Evolutionary conservation across 2,113 vertebrate species (phyloP).

Genomic region (Grammomys dolichurus): DNA sequence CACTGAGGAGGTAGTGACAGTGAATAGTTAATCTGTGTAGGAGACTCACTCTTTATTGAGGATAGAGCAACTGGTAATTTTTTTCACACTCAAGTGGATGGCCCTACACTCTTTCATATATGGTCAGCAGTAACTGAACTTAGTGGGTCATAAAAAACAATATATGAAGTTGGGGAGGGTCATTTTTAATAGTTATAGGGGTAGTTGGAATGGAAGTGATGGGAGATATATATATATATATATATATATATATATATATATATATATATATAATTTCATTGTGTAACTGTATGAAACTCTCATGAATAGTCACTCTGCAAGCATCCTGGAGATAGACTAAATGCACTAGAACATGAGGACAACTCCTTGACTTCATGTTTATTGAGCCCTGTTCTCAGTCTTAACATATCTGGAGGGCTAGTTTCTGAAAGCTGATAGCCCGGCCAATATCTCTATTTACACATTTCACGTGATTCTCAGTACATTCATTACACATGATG

Average conservation of each 20-base stretch:
- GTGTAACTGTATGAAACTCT: neutral
- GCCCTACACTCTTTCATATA: neutral
- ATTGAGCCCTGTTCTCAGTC: neutral
- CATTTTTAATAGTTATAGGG: neutral
- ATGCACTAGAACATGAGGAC: neutral
- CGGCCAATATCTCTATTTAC: neutral
- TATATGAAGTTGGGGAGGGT: neutral
- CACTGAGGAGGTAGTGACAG: too few species aligned
- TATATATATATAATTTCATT: neutral
- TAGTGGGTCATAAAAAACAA: neutral
- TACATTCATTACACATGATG: neutral
- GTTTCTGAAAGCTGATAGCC: neutral
- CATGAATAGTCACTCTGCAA: neutral
- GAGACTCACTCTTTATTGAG: too few species aligned
- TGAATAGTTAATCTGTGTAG: too few species aligned
- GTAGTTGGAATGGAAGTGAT: neutral
- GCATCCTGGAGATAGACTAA: conserved; percentile 31
- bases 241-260: neutral
- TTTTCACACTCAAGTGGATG: neutral
- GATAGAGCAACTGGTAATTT: neutral
- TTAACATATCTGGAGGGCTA: neutral
- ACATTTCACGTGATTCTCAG: neutral
- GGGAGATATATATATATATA: neutral
- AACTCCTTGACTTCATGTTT: conserved; percentile 17
- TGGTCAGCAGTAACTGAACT: neutral